Evolutionary conservation across 2,888 invertebrate species (phyloP).

Genomic region (Andrena chrysosceles): DNA sequence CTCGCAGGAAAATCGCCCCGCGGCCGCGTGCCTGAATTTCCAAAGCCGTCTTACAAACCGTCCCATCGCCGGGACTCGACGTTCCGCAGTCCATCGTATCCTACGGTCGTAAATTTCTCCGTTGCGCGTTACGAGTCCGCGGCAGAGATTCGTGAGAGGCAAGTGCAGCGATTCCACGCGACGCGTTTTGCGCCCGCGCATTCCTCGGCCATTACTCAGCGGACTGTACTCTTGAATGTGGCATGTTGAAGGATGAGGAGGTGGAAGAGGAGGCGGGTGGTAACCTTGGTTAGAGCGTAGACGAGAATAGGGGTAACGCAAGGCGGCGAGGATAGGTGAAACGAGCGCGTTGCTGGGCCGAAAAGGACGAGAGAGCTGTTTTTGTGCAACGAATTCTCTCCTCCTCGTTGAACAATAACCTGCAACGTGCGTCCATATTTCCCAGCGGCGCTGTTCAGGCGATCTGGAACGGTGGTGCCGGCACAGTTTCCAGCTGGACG

Average conservation of each 20-base stretch:
- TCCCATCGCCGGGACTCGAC: background rate
- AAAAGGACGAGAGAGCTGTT: constrained; percentile 33
- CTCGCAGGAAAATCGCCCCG: no score
- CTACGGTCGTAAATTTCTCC: constrained; percentile 34
- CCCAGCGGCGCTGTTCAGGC: background rate
- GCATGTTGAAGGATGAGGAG: constrained; percentile 52
- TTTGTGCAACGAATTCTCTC: constrained; percentile 45
- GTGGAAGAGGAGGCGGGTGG: constrained; percentile 63
- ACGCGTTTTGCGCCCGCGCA: constrained; percentile 42
- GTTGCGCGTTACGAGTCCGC: constrained; percentile 34
- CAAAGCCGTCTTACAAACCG: background rate
- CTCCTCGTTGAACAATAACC: constrained; percentile 46
- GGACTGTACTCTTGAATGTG: constrained; percentile 51
- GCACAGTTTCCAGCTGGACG: constrained; percentile 21
- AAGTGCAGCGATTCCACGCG: constrained; percentile 56
- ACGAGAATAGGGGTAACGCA: constrained; percentile 67
- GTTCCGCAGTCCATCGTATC: background rate
- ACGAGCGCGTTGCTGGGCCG: constrained; percentile 43
- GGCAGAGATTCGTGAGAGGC: constrained; percentile 27
- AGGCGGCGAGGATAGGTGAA: constrained; percentile 61
- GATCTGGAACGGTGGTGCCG: background rate
- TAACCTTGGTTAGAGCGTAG: constrained; percentile 70
- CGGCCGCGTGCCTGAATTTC: background rate
- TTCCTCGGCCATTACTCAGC: constrained; percentile 56
- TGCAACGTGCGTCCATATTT: constrained; percentile 17